Evolutionary conservation across 2,888 invertebrate species (phyloP).

Genomic region (Cryptocephalus primarius): DNA sequence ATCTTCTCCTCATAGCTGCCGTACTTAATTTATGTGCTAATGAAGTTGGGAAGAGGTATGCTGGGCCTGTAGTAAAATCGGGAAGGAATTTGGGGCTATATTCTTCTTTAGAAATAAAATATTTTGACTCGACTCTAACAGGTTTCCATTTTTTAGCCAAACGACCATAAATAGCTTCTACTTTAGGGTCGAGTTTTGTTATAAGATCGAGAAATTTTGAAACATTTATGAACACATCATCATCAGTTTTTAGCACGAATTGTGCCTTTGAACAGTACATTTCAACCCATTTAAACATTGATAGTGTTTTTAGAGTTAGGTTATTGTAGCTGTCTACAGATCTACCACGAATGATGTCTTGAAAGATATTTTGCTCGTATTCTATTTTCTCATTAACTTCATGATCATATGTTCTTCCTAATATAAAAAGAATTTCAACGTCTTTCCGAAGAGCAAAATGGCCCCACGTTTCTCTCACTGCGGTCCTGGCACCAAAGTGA

Average conservation of each 20-base stretch:
- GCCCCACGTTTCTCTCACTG: constrained; percentile 73
- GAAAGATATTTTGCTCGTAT: constrained; percentile 59
- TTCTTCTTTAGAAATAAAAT: constrained; percentile 71
- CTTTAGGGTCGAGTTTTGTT: constrained; percentile 46
- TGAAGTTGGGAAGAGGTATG: constrained; percentile 70
- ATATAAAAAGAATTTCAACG: constrained; percentile 45
- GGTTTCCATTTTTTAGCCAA: constrained; percentile 76
- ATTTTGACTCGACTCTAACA: constrained; percentile 75
- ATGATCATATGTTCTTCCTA: constrained; percentile 43
- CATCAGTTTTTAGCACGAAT: constrained; percentile 73
- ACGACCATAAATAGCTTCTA: constrained; percentile 66
- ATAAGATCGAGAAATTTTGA: constrained; percentile 57
- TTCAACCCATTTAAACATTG: constrained; percentile 71
- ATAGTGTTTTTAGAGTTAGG: constrained; percentile 70
- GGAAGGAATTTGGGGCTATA: constrained; percentile 68
- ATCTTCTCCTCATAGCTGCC: constrained; percentile 56
- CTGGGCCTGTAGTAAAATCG: constrained; percentile 84
- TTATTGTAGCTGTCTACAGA: constrained; percentile 72
- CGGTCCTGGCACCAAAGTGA: constrained; percentile 57
- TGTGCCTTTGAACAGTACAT: constrained; percentile 61
- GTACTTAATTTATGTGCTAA: constrained; percentile 57
- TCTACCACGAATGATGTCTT: constrained; percentile 62
- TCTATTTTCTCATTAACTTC: constrained; percentile 39
- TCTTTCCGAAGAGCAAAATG: constrained; percentile 55
- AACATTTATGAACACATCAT: constrained; percentile 82